Evolutionary conservation across 2,113 vertebrate species (phyloP).

Genomic region (Numenius arquata): DNA sequence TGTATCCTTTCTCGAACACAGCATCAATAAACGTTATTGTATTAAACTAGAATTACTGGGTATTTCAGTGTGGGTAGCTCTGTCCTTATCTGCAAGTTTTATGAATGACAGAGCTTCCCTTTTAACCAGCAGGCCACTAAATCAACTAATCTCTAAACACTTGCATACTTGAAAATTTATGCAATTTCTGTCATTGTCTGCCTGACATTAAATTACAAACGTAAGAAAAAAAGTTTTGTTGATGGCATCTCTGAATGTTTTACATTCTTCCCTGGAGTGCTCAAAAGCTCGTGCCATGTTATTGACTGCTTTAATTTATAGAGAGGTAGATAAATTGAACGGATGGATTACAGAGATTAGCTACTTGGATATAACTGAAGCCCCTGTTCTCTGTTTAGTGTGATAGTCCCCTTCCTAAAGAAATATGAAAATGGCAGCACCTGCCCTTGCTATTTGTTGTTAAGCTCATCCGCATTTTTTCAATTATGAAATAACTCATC

Average conservation of each 20-base stretch:
- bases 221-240: neutral
- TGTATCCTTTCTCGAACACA: neutral
- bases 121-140: neutral
- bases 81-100: neutral
- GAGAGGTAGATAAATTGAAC: neutral
- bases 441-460: conserved; percentile 17
- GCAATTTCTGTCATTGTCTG: neutral
- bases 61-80: neutral
- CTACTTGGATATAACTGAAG: neutral
- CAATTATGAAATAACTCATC: conserved; percentile 40
- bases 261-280: neutral
- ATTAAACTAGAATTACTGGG: neutral
- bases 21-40: accelerated
- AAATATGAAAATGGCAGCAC: neutral
- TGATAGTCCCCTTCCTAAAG: neutral
- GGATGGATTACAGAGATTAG: conserved; percentile 2
- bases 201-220: neutral
- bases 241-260: neutral
- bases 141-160: neutral
- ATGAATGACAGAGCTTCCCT: neutral
- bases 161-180: neutral
- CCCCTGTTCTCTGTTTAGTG: neutral
- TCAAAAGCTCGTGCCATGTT: neutral
- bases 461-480: conserved; percentile 64
- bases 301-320: neutral